A percentile compares a stretch with the other conserved stretches of the same genome.
phyloP scores from a whole-genome alignment of 2,888 invertebrate genomes.

The Andrena trimmerana region DNA sequence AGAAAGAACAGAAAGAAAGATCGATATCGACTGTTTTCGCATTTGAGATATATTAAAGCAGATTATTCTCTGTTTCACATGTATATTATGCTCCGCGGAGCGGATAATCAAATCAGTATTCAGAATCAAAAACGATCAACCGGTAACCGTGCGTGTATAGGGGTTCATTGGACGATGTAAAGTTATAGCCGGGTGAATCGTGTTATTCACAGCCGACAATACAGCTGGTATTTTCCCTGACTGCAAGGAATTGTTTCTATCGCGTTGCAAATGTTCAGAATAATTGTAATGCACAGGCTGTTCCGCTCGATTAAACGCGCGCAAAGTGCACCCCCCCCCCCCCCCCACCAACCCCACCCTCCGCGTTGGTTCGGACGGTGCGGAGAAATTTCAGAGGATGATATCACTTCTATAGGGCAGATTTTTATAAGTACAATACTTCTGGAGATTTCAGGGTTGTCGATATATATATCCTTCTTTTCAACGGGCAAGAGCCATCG shows the following conservation, averaged over 20 bases:
- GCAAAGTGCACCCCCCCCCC: neutral
- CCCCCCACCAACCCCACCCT: neutral
- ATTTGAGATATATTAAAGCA: slow-evolving; percentile 67
- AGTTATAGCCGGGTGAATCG: slow-evolving; percentile 47
- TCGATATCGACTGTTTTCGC: slow-evolving; percentile 64
- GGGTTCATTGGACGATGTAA: slow-evolving; percentile 56
- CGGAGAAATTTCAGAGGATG: neutral
- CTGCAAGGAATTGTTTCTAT: slow-evolving; percentile 56
- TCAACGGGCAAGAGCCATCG: neutral
- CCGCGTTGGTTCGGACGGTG: slow-evolving; percentile 7
- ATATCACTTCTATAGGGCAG: neutral
- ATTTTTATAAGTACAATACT: too few relatives aligned
- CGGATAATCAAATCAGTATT: slow-evolving; percentile 72
- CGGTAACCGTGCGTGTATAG: slow-evolving; percentile 31
- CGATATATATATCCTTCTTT: too few relatives aligned
- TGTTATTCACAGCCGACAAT: slow-evolving; percentile 51
- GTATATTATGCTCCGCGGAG: slow-evolving; percentile 59
- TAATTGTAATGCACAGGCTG: slow-evolving; percentile 10
- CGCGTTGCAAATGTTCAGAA: slow-evolving; percentile 19
- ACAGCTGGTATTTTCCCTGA: slow-evolving; percentile 36
- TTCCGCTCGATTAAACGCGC: neutral
- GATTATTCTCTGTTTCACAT: slow-evolving; percentile 67
- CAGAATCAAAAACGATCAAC: slow-evolving; percentile 69
- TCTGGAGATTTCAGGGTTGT: too few relatives aligned
- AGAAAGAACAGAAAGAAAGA: slow-evolving; percentile 14